Base-by-base conservation (phyloP, 2,113 vertebrate species). In the Lutjanus erythropterus region DNA sequence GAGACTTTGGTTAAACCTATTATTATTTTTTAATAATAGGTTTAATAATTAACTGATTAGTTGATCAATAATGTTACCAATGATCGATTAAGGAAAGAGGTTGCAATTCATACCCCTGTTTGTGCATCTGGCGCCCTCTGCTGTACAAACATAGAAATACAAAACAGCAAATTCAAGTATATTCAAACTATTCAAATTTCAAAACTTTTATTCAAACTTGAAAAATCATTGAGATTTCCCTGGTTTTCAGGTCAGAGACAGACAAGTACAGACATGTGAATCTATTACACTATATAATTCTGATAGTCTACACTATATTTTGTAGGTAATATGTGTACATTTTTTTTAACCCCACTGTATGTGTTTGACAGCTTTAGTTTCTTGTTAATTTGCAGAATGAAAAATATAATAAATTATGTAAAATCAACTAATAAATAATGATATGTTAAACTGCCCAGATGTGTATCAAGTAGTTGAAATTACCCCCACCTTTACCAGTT, bases 81-180 rank as follows among this genome's bases (percentile, higher is more conserved):
- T n/a, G n/a, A n/a, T n/a, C n/a, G n/a, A n/a, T n/a, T n/a, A n/a
- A n/a, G n/a, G n/a, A n/a, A n/a, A n/a, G n/a, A n/a, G n/a, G n/a
- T n/a, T n/a, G n/a, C n/a, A n/a, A n/a, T n/a, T n/a, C n/a, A n/a
- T n/a, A n/a, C n/a, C n/a, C n/a, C n/a, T n/a, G n/a, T n/a, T n/a
- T 27, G 59, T 56, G 71, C 4, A 14, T 60, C 14, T 65, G 61
- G 18, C 44, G 64, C 46, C 61, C 46, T 76, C 71, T 76, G 72
- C 61, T 76, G 72, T 49, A 60, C 35, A 41, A 1, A 60, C 35
- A 41, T 1, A 49, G 5, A 47, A 11, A 46, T 6, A 59, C 23
- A 46, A 25, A n/a, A 4, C 53, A 21, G 16, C 18, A 27, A 58
- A 44, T 33, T 39, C 9, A 52, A 6, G 2, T 23, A 5, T 9